A percentile compares a stretch with the other conserved stretches of the same genome.
phyloP scores from a whole-genome alignment of 2,113 vertebrate species.

The Chitala chitala region DNA sequence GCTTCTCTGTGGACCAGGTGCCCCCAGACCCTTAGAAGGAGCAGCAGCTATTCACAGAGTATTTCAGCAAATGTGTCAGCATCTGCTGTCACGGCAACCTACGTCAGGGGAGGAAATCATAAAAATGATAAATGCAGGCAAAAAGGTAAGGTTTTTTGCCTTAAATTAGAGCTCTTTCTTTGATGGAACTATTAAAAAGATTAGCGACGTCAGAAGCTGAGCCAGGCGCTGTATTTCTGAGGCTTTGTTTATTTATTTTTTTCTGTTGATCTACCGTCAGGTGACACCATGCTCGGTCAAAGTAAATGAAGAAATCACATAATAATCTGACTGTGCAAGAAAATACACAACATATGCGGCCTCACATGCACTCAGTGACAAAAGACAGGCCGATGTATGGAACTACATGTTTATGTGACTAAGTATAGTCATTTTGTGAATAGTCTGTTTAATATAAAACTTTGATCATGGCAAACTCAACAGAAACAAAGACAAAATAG shows the following conservation, averaged over 20 bases:
- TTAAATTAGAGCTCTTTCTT: neutral
- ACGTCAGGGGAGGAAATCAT: neutral
- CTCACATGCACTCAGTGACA: neutral
- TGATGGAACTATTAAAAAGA: constrained; percentile 19
- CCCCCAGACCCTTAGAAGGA: neutral
- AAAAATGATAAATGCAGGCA: constrained; percentile 13
- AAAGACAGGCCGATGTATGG: too few species aligned
- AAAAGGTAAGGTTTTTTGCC: neutral
- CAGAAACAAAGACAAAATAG: too few species aligned
- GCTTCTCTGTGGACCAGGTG: neutral
- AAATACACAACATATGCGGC: neutral
- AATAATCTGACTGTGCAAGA: too few species aligned
- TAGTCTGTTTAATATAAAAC: too few species aligned
- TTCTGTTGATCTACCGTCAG: neutral
- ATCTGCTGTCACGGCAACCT: neutral
- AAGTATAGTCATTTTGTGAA: too few species aligned
- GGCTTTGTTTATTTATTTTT: neutral
- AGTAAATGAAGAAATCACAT: neutral
- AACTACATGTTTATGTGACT: too few species aligned
- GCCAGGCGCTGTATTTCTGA: constrained; percentile 14
- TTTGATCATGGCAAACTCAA: neutral
- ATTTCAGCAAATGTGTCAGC: constrained; percentile 1
- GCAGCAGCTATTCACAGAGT: neutral
- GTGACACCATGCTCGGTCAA: neutral
- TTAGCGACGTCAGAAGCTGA: neutral